Evolutionary conservation across 1,140 invertebrate genomes (phyloP).

Genomic region (Gerris buenoi): DNA sequence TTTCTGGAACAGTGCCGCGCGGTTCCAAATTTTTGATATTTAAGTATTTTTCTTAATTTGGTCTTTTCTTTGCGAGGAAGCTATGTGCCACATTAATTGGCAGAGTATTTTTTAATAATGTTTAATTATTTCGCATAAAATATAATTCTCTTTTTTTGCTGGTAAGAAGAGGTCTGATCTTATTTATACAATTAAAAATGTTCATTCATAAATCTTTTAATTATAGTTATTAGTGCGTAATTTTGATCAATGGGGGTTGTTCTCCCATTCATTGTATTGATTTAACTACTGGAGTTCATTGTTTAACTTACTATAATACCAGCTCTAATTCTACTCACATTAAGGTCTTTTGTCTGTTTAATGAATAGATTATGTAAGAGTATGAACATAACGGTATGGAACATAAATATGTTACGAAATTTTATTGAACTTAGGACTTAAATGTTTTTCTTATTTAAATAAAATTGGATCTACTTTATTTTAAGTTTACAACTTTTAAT

Average conservation of each 20-base stretch:
- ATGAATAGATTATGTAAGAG: background rate
- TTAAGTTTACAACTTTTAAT: background rate
- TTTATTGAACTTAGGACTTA: background rate
- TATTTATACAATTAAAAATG: no score
- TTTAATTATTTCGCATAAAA: no score
- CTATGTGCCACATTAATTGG: no score
- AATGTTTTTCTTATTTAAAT: background rate
- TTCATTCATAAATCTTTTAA: no score
- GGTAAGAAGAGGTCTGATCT: no score
- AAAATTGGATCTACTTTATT: background rate
- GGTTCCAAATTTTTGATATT: no score
- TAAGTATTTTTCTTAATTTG: no score
- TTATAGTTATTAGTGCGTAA: background rate
- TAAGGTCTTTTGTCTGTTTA: background rate
- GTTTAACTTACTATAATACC: background rate
- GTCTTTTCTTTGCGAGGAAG: no score
- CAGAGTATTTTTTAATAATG: no score
- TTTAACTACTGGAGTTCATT: background rate
- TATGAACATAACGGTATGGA: background rate
- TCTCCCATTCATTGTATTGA: background rate
- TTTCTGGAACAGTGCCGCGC: no score
- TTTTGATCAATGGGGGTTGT: background rate
- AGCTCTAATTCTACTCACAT: background rate
- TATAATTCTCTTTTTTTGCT: no score
- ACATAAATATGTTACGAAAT: background rate